These are phyloP conservation scores for Larimichthys crocea DNA, from an alignment of 2,113 vertebrate genomes.

Conservation along the genomic window DNA sequence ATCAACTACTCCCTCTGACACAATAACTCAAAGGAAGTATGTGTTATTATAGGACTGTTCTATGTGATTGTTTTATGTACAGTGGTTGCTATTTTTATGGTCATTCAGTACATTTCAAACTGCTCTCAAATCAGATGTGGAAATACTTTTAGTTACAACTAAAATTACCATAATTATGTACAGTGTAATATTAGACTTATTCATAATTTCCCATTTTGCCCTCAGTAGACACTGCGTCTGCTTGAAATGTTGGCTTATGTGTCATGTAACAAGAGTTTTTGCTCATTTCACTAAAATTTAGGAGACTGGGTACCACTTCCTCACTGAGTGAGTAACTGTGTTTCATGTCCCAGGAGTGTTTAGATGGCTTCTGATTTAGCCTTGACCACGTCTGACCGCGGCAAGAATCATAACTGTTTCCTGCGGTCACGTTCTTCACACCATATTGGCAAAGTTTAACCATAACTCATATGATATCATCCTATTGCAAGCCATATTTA, in stretches of 20 bases:
- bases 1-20: not conserved
- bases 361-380: conserved; percentile 23
- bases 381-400: conserved; percentile 16
- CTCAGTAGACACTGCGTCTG: conserved; percentile 24
- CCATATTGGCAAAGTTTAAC: conserved; percentile 40
- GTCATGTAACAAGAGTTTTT: not conserved
- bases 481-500: conserved; percentile 38
- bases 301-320: not conserved
- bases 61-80: not conserved
- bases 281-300: not conserved
- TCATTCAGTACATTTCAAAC: not conserved
- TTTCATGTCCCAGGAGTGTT: conserved; percentile 35
- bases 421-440: conserved; percentile 59
- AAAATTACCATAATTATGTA: not conserved
- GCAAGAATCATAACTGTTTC: conserved; percentile 55
- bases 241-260: not conserved
- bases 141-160: conserved; percentile 3
- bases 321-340: conserved; percentile 11
- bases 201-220: not conserved
- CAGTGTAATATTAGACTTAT: not conserved
- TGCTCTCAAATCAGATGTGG: not conserved
- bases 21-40: not conserved
- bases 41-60: not conserved
- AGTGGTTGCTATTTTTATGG: not conserved
- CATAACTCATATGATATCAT: conserved; percentile 51